Evolutionary conservation across 2,797 vertebrate species (phyloP), one percentile per base, ranked within the genome.

Genomic region (Enteromius afrohamiltoni): DNA sequence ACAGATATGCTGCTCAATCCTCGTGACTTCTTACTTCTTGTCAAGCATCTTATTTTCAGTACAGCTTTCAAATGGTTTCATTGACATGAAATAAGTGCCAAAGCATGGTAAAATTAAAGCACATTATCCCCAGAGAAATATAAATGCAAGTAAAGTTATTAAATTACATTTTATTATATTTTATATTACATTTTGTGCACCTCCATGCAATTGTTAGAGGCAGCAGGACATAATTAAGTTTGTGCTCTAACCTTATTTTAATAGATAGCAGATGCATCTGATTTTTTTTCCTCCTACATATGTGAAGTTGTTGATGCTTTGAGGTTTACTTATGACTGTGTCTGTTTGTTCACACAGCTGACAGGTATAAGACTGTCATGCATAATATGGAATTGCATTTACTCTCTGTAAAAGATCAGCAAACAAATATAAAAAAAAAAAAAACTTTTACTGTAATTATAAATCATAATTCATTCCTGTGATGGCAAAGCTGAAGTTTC

Each of bases 331-430:
- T 19, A 26, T n/a, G 34, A 62, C 65, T 64, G 74, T 79, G 51
- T 83, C 8, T 79, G 75, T 77, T 83, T 74, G 76, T 79, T 51
- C 77, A 80, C 69, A 53, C 51, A 65, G 47, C 77, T n/a, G 49
- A 70, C 76, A 84, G 67, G 55, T 69, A 55, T 83, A 49, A 62
- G 31, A 31, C 19, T 31, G 65, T 73, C 29, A 45, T 55, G 47
- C 65, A 47, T 65, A 13, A 42, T 67, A 58, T 80, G 67, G 51
- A 71, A 45, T 45, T 6, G 6, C 55, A 69, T 67, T 70, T 37
- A 69, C 64, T 23, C 31, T 53, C 19, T 5, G 45, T 53, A 58
- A 67, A 82, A 76, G 55, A 65, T 76, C 62, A 64, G 31, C 64
- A 70, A 69, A 60, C 49, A 69, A 49, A 49, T 45, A 13, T 45